phyloP scores from a whole-genome alignment of 1,140 invertebrate species.

The Drosophila repletoides region DNA sequence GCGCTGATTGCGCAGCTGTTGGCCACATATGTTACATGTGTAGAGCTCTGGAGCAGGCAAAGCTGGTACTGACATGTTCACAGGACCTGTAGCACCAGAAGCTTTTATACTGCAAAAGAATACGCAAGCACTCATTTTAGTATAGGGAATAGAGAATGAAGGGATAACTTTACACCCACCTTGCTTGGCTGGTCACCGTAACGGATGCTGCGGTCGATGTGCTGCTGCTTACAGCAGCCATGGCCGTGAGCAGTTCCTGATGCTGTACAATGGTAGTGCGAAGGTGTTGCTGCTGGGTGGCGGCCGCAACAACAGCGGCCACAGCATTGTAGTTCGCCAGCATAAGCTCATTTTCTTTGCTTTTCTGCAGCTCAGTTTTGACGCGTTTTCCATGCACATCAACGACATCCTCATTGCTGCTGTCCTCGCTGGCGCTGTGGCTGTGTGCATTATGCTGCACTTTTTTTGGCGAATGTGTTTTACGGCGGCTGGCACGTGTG shows the following conservation, averaged over 20 bases:
- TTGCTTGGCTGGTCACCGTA: slow-evolving; percentile 11
- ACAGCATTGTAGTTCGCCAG: slow-evolving; percentile 68
- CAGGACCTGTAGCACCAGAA: not conserved
- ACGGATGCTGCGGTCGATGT: not conserved
- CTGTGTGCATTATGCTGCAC: slow-evolving; percentile 46
- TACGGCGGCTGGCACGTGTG: slow-evolving; percentile 59
- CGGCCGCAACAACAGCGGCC: slow-evolving; percentile 57
- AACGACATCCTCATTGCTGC: slow-evolving; percentile 25
- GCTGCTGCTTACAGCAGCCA: slow-evolving; percentile 22
- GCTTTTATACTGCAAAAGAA: not conserved
- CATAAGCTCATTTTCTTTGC: slow-evolving; percentile 59
- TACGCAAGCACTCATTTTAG: not conserved
- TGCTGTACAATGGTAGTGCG: slow-evolving; percentile 50
- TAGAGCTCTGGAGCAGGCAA: not conserved
- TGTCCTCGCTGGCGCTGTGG: slow-evolving; percentile 34
- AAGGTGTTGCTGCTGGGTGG: slow-evolving; percentile 41
- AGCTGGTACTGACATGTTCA: not conserved
- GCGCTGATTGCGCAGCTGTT: slow-evolving; percentile 43
- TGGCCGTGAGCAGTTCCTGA: slow-evolving; percentile 47
- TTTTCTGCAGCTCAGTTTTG: slow-evolving; percentile 31
- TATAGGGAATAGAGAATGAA: not conserved
- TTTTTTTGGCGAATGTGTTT: slow-evolving; percentile 63
- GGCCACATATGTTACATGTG: slow-evolving; percentile 32
- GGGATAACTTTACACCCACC: slow-evolving; percentile 27
- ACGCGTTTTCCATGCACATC: slow-evolving; percentile 46